Evolutionary conservation across 2,888 invertebrate species (phyloP), one percentile per base, ranked within the genome.

Genomic region (Eristalis intricaria): DNA sequence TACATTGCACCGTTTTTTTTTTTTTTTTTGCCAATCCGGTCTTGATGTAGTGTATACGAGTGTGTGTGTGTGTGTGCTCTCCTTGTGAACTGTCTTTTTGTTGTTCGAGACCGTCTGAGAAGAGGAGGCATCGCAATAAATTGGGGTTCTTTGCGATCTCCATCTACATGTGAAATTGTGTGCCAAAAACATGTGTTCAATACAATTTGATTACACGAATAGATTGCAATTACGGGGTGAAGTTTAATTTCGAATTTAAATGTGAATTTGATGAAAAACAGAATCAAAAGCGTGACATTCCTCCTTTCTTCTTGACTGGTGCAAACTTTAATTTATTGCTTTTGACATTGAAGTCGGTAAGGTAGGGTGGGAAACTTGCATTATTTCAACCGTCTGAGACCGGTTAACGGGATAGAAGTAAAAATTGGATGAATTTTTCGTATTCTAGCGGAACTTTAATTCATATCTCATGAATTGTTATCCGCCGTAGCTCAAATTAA

Each of bases 101-200:
- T 32, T 68, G 22, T 1, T 15, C 13, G 15, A 43, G 60, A 15
- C 58, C 32, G 56, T 19, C 26, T 32, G 40, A 64, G 61, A 60
- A 60, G n/a, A n/a, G 4, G 60, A 15, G 60, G 60, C 13, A 15
- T 13, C 19, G 66, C 56, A 61, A 70, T 40, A 43, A 56, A 32
- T 43, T 63, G 63, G 69, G 63, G 69, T 69, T 35, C 43, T 22
- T 63, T 69, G 61, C 26, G 50, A 77, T 63, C 38, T 60, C 2
- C 64, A 63, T 70, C 58, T 56, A 58, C 35, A 71, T 65, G 64
- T 70, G 77, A 77, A 80, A 80, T 74, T 80, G 66, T 73, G 61
- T 80, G 66, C 35, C 80, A 73, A 64, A 74, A 81, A 63, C 80
- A 81, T 81, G 74, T 81, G 80, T 69, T 75, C 58, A 63, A 73